Conservation (phyloP, 2,888 invertebrate genomes). For the Apantesis nais region DNA sequence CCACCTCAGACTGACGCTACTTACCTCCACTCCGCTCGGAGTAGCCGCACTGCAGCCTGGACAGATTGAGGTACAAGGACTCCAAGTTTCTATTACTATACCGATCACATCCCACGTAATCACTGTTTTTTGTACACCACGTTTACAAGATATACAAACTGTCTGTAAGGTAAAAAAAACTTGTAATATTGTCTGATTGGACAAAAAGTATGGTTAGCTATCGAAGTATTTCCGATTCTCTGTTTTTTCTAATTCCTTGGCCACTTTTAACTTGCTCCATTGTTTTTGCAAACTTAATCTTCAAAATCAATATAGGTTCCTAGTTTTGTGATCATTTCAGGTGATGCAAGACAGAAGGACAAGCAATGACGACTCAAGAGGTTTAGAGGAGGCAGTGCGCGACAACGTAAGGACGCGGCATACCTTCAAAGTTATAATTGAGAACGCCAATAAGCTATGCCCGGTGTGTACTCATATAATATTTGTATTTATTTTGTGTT, state of each 20-base stretch:
- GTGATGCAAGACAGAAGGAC: conserved; percentile 97
- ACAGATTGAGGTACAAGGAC: conserved; percentile 87
- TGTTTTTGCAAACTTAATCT: too few species aligned
- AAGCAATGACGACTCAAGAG: conserved; percentile 97
- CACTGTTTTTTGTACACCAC: too few species aligned
- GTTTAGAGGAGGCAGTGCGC: conserved; percentile 94
- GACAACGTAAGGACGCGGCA: conserved; percentile 96
- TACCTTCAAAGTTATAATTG: conserved; percentile 92
- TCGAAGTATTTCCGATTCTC: too few species aligned
- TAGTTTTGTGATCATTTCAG: conserved; percentile 74
- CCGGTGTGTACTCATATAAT: conserved; percentile 66
- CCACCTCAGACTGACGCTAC: conserved; percentile 88
- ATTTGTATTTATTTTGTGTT: not conserved
- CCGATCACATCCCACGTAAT: not conserved
- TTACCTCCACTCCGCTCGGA: conserved; percentile 95
- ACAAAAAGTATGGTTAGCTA: too few species aligned
- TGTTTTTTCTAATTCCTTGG: too few species aligned
- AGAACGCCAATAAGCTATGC: conserved; percentile 76
- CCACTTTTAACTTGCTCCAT: too few species aligned
- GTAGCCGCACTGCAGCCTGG: conserved; percentile 92
- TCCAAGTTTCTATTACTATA: not conserved
- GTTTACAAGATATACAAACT: too few species aligned
- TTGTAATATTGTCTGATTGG: too few species aligned
- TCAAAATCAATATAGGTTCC: not conserved
- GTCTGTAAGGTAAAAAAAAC: too few species aligned